Conservation (phyloP, 2,797 vertebrate genomes). For the Sebastolobus altivelis region DNA sequence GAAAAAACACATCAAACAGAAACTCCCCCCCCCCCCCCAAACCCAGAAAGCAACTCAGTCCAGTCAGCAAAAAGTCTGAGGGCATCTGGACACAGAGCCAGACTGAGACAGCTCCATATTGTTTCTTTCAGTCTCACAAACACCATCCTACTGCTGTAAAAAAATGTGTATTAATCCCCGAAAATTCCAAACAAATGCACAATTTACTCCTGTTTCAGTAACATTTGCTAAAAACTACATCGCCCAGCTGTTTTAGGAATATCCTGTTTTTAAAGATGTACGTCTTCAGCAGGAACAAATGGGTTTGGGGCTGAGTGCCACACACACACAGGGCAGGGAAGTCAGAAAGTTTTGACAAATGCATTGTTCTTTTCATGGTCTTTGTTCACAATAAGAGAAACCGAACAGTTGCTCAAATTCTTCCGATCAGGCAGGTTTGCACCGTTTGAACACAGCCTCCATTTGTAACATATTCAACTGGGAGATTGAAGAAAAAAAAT, state of each 20-base stretch:
- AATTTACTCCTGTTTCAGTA: neutral
- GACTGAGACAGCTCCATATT: neutral
- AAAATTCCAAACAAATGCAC: neutral
- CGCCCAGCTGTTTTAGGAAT: neutral
- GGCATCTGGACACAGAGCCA: neutral
- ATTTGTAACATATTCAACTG: constrained; percentile 36
- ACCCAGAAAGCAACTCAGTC: neutral
- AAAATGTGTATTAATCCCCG: neutral
- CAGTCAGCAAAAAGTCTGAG: neutral
- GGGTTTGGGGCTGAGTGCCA: neutral
- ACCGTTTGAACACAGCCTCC: constrained; percentile 22
- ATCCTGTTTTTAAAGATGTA: neutral
- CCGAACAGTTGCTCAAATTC: constrained; percentile 10
- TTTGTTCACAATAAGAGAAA: constrained; percentile 9
- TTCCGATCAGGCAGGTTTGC: constrained; percentile 33
- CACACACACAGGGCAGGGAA: neutral
- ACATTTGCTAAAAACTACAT: neutral
- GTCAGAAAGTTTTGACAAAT: neutral
- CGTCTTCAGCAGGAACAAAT: neutral
- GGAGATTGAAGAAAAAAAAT: constrained; percentile 27
- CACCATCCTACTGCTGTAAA: neutral
- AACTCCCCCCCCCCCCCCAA: neutral
- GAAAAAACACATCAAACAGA: neutral
- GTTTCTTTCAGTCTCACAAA: neutral
- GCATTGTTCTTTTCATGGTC: neutral